Base-by-base conservation (phyloP, 2,113 vertebrate species). In the Anas platyrhynchos region DNA sequence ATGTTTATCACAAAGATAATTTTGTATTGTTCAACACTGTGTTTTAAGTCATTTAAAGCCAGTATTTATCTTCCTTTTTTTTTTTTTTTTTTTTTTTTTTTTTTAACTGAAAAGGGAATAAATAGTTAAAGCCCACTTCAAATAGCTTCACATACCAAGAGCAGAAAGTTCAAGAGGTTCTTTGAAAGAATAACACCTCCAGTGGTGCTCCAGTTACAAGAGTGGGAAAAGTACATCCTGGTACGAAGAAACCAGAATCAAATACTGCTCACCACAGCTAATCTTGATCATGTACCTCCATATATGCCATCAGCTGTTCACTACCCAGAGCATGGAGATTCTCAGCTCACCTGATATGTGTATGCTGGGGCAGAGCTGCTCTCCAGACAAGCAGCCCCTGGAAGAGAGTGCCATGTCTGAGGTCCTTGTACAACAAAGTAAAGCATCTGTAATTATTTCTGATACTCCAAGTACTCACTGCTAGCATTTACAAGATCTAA, bases 301-400 rank as follows among this genome's bases (percentile, higher is more conserved):
- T 12, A 3, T 7, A 6, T 2, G 2, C 8, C n/a, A 6, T 61
- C 31, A 83, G 6, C 13, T 56, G 44, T 18, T 91, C 26, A 14
- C 4, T 16, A 3, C 10, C 3, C 0, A 2, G 27, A 82, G 22
- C 27, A 82, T 43, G 43, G 58, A 16, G 26, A 20, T 68, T 82
- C 71, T 20, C 56, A 81, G 18, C 20, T 27, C 23, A 41, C 46
- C 36, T 71, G 73, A 10, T 22, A 1, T 16, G 36, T n/a, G 41
- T 18, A 27, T 54, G 36, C 41, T 83, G 55, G 0, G 0, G 4
- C 1, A 1, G 41, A 77, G 54, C 41, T 71, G 50, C 50, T 74
- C 18, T 65, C 25, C 2, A 41, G 36, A 58, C 16, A 43, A 46
- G 31, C 18, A 50, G 48, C 13, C 72, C 34, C 83, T 21, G 34